Evolutionary conservation across 2,888 invertebrate species (phyloP).

Genomic region (Apodemia mormo): DNA sequence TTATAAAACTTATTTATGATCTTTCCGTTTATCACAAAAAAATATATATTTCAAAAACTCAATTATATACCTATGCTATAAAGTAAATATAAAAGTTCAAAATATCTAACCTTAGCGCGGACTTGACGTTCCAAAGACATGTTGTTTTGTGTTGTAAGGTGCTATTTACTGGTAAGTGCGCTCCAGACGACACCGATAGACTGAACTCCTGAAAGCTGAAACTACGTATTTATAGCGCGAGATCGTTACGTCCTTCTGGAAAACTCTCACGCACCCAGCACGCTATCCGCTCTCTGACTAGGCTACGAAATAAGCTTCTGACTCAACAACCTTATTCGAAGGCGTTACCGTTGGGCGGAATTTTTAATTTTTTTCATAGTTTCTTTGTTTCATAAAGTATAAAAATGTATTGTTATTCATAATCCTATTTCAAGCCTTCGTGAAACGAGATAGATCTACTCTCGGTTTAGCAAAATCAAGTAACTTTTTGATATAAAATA

Average conservation of each 20-base stretch:
- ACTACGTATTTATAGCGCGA: slow-evolving; percentile 73
- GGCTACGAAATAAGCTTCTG: slow-evolving; percentile 65
- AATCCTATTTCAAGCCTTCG: no score
- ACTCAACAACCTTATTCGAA: slow-evolving; percentile 60
- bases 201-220: slow-evolving; percentile 74
- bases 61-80: background rate
- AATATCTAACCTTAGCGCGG: slow-evolving; percentile 89
- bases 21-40: no score
- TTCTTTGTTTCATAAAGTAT: slow-evolving; percentile 33
- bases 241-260: slow-evolving; percentile 76
- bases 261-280: slow-evolving; percentile 60
- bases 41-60: no score
- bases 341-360: slow-evolving; percentile 29
- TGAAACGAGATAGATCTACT: no score
- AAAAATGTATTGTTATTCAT: no score
- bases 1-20: no score
- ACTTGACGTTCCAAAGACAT: slow-evolving; percentile 97
- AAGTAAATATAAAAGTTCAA: slow-evolving; percentile 25
- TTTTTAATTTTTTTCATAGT: background rate
- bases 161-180: slow-evolving; percentile 57
- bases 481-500: no score
- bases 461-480: no score
- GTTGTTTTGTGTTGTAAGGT: slow-evolving; percentile 62
- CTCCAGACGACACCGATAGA: slow-evolving; percentile 65
- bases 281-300: slow-evolving; percentile 48